A percentile compares a stretch with the other conserved stretches of the same genome.
Conservation (phyloP, 1,140 invertebrate species). For the Paralvinella palmiformis region DNA sequence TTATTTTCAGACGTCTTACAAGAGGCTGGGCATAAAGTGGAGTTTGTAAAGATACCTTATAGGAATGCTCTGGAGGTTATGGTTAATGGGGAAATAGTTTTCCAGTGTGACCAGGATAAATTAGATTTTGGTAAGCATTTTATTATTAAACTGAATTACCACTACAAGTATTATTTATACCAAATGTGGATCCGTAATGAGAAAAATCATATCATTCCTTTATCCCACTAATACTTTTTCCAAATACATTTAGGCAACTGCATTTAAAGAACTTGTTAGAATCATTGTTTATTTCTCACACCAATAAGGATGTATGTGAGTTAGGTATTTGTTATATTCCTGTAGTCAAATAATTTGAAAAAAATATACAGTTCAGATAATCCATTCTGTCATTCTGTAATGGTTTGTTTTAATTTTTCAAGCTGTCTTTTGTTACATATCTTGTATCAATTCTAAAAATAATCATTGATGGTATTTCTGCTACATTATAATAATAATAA, state of each 20-base stretch:
- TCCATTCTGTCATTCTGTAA: too few species aligned
- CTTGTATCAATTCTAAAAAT: too few species aligned
- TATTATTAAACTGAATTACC: not conserved
- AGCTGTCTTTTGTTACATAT: too few species aligned
- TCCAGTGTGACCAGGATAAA: not conserved
- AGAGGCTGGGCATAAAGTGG: not conserved
- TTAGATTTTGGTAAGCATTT: slow-evolving; percentile 4
- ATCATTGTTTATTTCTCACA: not conserved
- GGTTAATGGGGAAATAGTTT: slow-evolving; percentile 7
- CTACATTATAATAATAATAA: too few species aligned
- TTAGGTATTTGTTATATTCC: too few species aligned
- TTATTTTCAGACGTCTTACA: not conserved
- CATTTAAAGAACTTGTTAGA: not conserved
- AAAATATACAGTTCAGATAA: too few species aligned
- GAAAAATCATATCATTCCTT: too few species aligned
- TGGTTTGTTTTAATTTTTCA: too few species aligned
- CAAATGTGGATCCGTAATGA: too few species aligned
- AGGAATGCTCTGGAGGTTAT: not conserved
- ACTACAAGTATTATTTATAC: not conserved
- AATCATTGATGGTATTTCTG: too few species aligned
- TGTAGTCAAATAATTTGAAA: too few species aligned
- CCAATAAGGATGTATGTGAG: not conserved
- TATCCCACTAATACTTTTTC: too few species aligned
- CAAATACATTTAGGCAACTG: not conserved
- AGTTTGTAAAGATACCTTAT: not conserved